Evolutionary conservation across 2,888 invertebrate species (phyloP), one percentile per base, ranked within the genome.

Genomic region (Thecocarcelia acutangulata): DNA sequence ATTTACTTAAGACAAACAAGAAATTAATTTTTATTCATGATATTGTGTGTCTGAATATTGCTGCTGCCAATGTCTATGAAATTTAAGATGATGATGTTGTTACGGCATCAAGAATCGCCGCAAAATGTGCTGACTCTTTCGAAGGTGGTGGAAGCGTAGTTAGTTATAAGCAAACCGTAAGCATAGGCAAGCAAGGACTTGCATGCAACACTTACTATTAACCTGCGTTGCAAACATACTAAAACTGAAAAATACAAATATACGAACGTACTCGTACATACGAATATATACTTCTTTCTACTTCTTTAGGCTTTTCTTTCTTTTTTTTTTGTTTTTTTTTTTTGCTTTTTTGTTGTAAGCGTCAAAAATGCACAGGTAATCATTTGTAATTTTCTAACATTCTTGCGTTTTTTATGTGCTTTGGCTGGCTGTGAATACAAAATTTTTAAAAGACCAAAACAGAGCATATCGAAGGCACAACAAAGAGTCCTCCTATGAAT

Each of bases 341-440:
- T 24, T 42, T 12, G 21, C 15, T 64, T 19, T 33, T 68, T 61
- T 52, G 44, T 68, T 40, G n/a, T 59, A 79, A 76, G 79, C 79
- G 82, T 78, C 82, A 82, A 78, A 82, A 82, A 66, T 78, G 28
- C 42, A 64, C 59, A 72, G 56, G 66, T 80, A 80, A 73, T 74
- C 83, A 83, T 83, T 83, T 83, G 82, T 83, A 80, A 83, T 83
- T 82, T 82, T 80, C 79, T 77, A 82, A 80, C 66, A 78, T 83
- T 78, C 79, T 48, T 72, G 28, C 28, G 28, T 40, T 52, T 59
- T 4, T 19, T 56, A 15, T 19, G 40, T 15, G 56, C 37, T 40
- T 8, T 54, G 19, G 40, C 3, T 59, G 17, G 40, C 3, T 59
- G 17, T 19, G 19, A 33, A 46, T 24, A 56, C 28, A 46, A 72